Evolutionary conservation across 2,113 vertebrate genomes (phyloP).

Genomic region (Xenus cinereus): DNA sequence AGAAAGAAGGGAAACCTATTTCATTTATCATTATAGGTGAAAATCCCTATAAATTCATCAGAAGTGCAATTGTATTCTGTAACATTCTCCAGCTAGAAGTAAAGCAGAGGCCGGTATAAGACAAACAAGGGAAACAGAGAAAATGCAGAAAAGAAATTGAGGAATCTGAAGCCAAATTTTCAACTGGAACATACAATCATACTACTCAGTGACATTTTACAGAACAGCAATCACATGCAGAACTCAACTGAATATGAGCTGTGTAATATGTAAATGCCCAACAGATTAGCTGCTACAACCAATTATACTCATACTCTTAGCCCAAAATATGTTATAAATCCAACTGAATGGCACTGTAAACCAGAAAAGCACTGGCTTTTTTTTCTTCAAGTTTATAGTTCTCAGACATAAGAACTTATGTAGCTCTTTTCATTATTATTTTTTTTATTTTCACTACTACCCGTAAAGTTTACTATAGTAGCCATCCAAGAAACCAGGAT

Average conservation of each 20-base stretch:
- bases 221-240: not conserved
- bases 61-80: not conserved
- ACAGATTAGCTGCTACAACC: not conserved
- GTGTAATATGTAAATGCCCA: not conserved
- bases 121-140: not conserved
- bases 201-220: not conserved
- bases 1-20: not conserved
- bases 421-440: not conserved
- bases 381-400: not conserved
- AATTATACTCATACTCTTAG: not conserved
- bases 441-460: not conserved
- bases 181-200: not conserved
- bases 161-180: not conserved
- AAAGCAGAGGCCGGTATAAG: not conserved
- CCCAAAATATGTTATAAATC: not conserved
- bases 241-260: not conserved
- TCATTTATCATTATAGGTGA: not conserved
- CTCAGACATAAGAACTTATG: not conserved
- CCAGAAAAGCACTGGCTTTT: not conserved
- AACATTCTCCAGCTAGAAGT: not conserved
- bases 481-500: not conserved
- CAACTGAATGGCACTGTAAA: not conserved
- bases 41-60: accelerated
- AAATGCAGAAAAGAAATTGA: not conserved
- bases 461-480: not conserved